These are phyloP conservation scores for Drosophila ercepeae DNA, from an alignment of 1,140 invertebrate genomes.

Conservation along the genomic window DNA sequence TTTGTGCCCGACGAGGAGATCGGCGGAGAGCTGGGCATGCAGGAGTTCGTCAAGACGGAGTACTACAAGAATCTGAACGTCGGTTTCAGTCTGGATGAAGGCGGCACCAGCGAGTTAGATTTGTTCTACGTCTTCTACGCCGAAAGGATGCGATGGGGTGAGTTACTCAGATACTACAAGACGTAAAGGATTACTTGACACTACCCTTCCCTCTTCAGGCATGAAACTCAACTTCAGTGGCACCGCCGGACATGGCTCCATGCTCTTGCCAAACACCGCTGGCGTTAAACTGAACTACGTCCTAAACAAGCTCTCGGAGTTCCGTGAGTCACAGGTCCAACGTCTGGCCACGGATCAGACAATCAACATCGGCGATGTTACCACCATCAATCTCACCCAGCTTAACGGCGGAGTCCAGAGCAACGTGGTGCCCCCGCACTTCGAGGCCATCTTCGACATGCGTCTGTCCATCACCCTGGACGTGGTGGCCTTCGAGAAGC, in stretches of 20 bases:
- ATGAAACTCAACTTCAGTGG: constrained; percentile 85
- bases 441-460: constrained; percentile 91
- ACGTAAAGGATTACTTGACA: not conserved
- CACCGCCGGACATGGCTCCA: constrained; percentile 94
- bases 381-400: constrained; percentile 94
- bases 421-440: constrained; percentile 94
- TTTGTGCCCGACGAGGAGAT: constrained; percentile 97
- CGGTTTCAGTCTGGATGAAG: constrained; percentile 96
- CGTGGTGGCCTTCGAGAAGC: constrained; percentile 89
- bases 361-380: constrained; percentile 91
- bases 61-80: constrained; percentile 93
- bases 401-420: constrained; percentile 94
- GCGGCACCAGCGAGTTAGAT: constrained; percentile 86
- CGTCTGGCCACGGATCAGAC: constrained; percentile 87
- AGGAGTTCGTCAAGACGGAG: constrained; percentile 90
- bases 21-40: constrained; percentile 93
- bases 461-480: constrained; percentile 90
- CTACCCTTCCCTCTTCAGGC: constrained; percentile 16
- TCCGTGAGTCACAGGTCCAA: constrained; percentile 88
- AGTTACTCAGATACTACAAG: constrained; percentile 52
- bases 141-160: constrained; percentile 90
- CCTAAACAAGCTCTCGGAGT: constrained; percentile 90
- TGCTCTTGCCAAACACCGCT: constrained; percentile 91
- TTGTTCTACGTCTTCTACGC: constrained; percentile 90
- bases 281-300: constrained; percentile 92